Evolutionary conservation across 2,888 invertebrate genomes (phyloP).

Genomic region (Drosophila robusta): DNA sequence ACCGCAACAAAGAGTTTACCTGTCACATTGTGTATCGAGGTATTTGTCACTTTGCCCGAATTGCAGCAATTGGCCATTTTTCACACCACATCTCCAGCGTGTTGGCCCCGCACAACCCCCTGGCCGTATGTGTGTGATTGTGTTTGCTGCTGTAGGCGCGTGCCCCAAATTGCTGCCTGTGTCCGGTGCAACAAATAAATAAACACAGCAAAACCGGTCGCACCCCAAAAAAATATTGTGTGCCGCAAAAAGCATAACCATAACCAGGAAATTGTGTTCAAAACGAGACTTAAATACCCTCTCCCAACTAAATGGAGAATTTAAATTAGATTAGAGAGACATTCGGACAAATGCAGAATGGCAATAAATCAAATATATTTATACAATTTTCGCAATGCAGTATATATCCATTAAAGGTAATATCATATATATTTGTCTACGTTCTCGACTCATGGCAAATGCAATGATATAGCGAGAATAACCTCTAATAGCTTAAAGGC

Average conservation of each 20-base stretch:
- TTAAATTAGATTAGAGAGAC: neutral
- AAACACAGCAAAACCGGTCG: slow-evolving; percentile 36
- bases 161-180: slow-evolving; percentile 73
- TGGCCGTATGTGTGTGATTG: slow-evolving; percentile 5
- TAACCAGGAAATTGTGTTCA: slow-evolving; percentile 19
- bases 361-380: too few species aligned
- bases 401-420: too few species aligned
- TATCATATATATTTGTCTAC: too few species aligned
- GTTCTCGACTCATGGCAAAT: neutral
- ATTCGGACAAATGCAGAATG: too few species aligned
- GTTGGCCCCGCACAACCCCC: neutral
- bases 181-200: slow-evolving; percentile 62
- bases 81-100: slow-evolving; percentile 61
- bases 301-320: neutral
- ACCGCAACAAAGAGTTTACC: slow-evolving; percentile 74
- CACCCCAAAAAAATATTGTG: slow-evolving; percentile 12
- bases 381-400: too few species aligned
- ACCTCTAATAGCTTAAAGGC: neutral
- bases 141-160: slow-evolving; percentile 69
- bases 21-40: slow-evolving; percentile 75
- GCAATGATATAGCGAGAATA: neutral
- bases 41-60: slow-evolving; percentile 75
- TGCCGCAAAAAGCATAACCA: slow-evolving; percentile 38
- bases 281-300: slow-evolving; percentile 35
- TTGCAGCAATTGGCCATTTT: slow-evolving; percentile 75